Evolutionary conservation across 2,888 invertebrate genomes (phyloP).

Genomic region (Drosophila macrospina): DNA sequence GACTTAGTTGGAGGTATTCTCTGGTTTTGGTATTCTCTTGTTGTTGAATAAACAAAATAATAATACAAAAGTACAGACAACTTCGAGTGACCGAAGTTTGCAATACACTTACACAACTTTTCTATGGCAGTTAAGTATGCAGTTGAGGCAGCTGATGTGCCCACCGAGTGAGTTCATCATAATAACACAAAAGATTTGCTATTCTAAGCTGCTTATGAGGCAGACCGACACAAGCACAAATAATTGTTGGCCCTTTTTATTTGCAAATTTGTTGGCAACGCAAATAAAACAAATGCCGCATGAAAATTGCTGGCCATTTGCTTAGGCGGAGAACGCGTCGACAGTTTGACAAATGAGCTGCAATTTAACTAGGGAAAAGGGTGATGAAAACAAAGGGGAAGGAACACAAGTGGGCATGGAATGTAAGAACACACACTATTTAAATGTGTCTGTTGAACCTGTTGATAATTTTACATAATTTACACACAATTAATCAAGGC

Average conservation of each 20-base stretch:
- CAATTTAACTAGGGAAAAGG: conserved; percentile 11
- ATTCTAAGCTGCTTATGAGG: conserved; percentile 52
- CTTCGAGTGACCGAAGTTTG: neutral
- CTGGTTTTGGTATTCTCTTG: conserved; percentile 55
- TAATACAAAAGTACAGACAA: conserved; percentile 10
- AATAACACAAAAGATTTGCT: conserved; percentile 8
- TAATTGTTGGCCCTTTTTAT: conserved; percentile 55
- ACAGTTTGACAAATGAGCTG: conserved; percentile 72
- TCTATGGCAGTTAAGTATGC: neutral
- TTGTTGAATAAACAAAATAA: conserved; percentile 7
- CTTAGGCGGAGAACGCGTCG: conserved; percentile 43
- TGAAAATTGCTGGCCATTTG: conserved; percentile 71
- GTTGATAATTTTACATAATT: conserved; percentile 57
- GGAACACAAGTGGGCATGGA: neutral
- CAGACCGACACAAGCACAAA: conserved; percentile 23
- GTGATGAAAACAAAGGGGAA: neutral
- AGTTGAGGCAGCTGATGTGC: neutral
- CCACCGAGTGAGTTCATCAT: neutral
- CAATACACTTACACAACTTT: conserved; percentile 5
- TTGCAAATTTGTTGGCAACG: conserved; percentile 46
- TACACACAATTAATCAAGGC: conserved; percentile 66
- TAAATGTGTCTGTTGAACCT: conserved; percentile 20
- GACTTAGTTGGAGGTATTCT: conserved; percentile 71
- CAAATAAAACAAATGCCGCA: conserved; percentile 66
- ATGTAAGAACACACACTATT: neutral